Conservation (phyloP, 2,888 invertebrate species). For the Orchesellides sinensis region DNA sequence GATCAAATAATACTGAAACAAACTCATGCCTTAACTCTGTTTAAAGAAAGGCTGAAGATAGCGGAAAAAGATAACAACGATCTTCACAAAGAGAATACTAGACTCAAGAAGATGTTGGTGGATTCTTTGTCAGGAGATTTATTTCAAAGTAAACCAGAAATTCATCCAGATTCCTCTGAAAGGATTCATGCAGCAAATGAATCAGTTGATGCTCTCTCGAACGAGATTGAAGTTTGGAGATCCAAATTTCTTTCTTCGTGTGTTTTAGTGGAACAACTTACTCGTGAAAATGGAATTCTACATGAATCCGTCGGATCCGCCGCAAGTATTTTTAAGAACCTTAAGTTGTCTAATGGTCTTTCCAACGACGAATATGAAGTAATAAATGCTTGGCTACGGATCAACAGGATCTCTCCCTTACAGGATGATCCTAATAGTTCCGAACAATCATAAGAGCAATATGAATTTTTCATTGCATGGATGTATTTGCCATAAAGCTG, state of each 20-base stretch:
- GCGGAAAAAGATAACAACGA: conserved; percentile 73
- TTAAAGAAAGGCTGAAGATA: conserved; percentile 73
- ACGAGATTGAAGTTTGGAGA: conserved; percentile 74
- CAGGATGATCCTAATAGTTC: not conserved
- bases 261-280: conserved; percentile 73
- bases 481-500: conserved; percentile 85
- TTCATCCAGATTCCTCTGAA: conserved; percentile 30
- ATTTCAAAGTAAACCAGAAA: conserved; percentile 20
- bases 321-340: conserved; percentile 69
- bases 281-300: conserved; percentile 69
- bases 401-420: conserved; percentile 2
- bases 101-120: conserved; percentile 72
- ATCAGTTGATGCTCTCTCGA: conserved; percentile 73
- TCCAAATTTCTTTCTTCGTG: conserved; percentile 74
- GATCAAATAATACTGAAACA: conserved; percentile 46
- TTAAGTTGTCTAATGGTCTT: conserved; percentile 68
- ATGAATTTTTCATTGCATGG: not conserved
- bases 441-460: conserved; percentile 15
- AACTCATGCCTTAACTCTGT: conserved; percentile 63
- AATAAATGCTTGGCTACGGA: conserved; percentile 71
- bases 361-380: conserved; percentile 68
- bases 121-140: conserved; percentile 72
- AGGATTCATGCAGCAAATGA: conserved; percentile 53
- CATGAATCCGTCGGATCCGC: conserved; percentile 64
- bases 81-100: conserved; percentile 70